Conservation (phyloP, 2,888 invertebrate genomes). For the Stenurella melanura region DNA sequence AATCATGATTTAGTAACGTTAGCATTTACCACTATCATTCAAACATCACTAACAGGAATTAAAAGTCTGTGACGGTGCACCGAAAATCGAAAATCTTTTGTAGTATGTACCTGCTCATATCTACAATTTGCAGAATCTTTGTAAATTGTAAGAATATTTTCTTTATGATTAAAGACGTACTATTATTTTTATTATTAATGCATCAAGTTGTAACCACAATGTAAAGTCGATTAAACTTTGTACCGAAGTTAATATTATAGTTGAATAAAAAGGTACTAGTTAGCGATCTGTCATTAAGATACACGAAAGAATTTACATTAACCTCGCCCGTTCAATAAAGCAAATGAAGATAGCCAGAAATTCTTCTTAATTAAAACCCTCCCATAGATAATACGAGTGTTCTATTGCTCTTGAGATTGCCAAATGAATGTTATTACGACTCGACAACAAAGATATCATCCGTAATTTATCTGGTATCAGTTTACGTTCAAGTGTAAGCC, state of each 20-base stretch:
- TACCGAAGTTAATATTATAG: not conserved
- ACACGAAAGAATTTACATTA: not conserved
- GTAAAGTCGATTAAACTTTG: not conserved
- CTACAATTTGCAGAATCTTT: too few relatives aligned
- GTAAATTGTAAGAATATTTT: too few relatives aligned
- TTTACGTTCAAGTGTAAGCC: conserved; percentile 7
- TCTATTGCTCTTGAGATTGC: conserved; percentile 10
- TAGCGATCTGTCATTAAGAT: not conserved
- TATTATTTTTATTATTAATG: too few relatives aligned
- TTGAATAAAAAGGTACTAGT: not conserved
- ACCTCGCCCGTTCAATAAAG: not conserved
- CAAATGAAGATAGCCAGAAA: not conserved
- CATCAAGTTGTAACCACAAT: too few relatives aligned
- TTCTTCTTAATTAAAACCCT: not conserved
- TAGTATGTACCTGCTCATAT: too few relatives aligned
- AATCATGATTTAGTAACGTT: too few relatives aligned
- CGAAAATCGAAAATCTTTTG: too few relatives aligned
- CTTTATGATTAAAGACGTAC: too few relatives aligned
- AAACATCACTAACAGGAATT: too few relatives aligned
- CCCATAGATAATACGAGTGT: not conserved
- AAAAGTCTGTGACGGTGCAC: too few relatives aligned
- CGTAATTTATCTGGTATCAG: conserved; percentile 34
- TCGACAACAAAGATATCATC: conserved; percentile 14
- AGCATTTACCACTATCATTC: too few relatives aligned
- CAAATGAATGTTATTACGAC: conserved; percentile 32